Percentiles rank a stretch among this genome's conserved stretches.
phyloP scores from a whole-genome alignment of 1,140 invertebrate genomes.

The Scylla paramamosain region DNA sequence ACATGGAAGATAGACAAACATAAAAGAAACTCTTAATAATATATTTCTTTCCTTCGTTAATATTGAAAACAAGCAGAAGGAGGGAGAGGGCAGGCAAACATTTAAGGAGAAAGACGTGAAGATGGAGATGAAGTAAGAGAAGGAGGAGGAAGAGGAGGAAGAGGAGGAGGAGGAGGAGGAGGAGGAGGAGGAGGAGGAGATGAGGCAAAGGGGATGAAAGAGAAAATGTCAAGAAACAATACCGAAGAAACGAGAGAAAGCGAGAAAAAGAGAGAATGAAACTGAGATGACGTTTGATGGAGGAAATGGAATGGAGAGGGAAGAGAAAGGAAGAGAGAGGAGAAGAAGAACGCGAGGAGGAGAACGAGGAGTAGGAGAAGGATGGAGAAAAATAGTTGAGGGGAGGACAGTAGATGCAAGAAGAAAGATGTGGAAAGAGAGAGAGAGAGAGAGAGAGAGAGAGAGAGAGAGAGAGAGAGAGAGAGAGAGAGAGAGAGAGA shows the following conservation, averaged over 20 bases:
- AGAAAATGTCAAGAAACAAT: neutral
- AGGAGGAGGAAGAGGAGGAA: neutral
- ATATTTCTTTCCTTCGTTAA: neutral
- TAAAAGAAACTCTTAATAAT: neutral
- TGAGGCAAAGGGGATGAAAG: neutral
- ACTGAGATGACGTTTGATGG: neutral
- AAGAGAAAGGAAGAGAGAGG: neutral
- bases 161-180: neutral
- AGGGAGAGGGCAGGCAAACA: neutral
- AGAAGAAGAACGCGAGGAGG: neutral
- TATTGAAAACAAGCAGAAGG: constrained; percentile 4
- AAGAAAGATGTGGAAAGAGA: neutral
- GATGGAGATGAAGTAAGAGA: neutral
- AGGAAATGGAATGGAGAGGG: neutral
- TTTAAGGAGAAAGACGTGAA: neutral
- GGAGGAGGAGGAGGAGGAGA: neutral
- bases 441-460: neutral
- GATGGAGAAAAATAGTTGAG: neutral
- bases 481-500: constrained; percentile 31
- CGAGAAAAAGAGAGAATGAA: constrained; percentile 37
- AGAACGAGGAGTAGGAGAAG: neutral
- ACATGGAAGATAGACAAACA: neutral
- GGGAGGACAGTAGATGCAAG: neutral
- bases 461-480: neutral
- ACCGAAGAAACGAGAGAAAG: constrained; percentile 19